Conservation (phyloP, 2,888 invertebrate species). For the Dryobota labecula region DNA sequence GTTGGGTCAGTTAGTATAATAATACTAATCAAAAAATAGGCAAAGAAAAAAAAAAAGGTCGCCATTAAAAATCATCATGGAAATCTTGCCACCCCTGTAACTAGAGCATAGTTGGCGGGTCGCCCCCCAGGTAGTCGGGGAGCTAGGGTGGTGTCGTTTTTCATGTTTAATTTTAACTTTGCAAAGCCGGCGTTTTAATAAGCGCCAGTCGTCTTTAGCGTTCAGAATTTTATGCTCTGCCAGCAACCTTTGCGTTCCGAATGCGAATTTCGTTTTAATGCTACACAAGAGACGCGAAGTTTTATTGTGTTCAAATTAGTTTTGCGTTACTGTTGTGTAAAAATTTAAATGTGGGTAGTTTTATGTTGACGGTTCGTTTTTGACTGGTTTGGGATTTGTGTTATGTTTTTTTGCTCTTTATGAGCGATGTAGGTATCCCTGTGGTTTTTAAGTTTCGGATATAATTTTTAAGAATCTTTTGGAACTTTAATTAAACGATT, state of each 20-base stretch:
- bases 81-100: slow-evolving; percentile 67
- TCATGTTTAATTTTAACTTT: slow-evolving; percentile 91
- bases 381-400: slow-evolving; percentile 4
- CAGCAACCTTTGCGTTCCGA: slow-evolving; percentile 82
- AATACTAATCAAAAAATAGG: too few relatives aligned
- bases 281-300: slow-evolving; percentile 83
- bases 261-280: slow-evolving; percentile 83
- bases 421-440: too few relatives aligned
- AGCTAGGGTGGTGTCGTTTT: slow-evolving; percentile 80
- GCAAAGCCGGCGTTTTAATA: slow-evolving; percentile 90
- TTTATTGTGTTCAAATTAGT: slow-evolving; percentile 87
- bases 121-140: slow-evolving; percentile 71
- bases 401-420: background rate
- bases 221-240: slow-evolving; percentile 83
- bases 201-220: slow-evolving; percentile 86
- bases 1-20: too few relatives aligned
- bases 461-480: background rate
- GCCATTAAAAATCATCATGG: background rate
- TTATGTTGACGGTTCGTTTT: slow-evolving; percentile 21
- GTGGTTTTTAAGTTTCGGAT: background rate
- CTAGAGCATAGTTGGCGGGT: slow-evolving; percentile 78
- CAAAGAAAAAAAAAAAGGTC: background rate
- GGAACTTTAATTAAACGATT: too few relatives aligned
- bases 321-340: slow-evolving; percentile 68
- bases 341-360: slow-evolving; percentile 50